Percentiles rank a stretch among this genome's conserved stretches.
These are phyloP conservation scores for Hydrochoerus hydrochaeris DNA, from an alignment of 2,113 vertebrate genomes.

Conservation along the genomic window DNA sequence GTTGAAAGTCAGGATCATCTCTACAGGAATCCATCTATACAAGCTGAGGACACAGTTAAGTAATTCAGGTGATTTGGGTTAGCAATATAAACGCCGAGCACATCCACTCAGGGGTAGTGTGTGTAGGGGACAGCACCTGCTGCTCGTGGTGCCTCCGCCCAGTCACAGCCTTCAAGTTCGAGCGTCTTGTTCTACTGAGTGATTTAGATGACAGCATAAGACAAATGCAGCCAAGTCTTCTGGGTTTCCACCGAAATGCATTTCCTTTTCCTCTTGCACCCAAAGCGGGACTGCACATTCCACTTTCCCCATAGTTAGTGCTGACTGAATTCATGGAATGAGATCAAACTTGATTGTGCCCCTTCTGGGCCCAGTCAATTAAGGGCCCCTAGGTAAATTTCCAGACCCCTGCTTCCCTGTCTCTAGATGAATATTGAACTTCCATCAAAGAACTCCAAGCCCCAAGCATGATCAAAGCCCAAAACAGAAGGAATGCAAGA, in stretches of 20 bases:
- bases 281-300: not conserved
- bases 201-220: not conserved
- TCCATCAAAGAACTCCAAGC: not conserved
- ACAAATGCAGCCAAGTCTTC: not conserved
- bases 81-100: not conserved
- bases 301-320: not conserved
- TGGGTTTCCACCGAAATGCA: not conserved
- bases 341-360: not conserved
- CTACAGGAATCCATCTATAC: not conserved
- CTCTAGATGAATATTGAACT: not conserved
- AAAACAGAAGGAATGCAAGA: not conserved
- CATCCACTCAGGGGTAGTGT: not conserved
- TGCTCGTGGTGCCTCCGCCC: not conserved
- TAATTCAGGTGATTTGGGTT: not conserved
- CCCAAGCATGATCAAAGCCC: not conserved
- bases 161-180: not conserved
- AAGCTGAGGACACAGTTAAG: not conserved
- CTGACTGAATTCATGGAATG: not conserved
- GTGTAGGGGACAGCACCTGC: too few species aligned
- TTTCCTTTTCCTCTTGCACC: not conserved
- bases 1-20: too few species aligned
- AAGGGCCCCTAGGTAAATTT: not conserved
- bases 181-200: not conserved
- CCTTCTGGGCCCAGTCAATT: not conserved
- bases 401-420: not conserved